Base-by-base conservation (phyloP, 2,113 vertebrate species). In the Astatoreochromis straeleni region DNA sequence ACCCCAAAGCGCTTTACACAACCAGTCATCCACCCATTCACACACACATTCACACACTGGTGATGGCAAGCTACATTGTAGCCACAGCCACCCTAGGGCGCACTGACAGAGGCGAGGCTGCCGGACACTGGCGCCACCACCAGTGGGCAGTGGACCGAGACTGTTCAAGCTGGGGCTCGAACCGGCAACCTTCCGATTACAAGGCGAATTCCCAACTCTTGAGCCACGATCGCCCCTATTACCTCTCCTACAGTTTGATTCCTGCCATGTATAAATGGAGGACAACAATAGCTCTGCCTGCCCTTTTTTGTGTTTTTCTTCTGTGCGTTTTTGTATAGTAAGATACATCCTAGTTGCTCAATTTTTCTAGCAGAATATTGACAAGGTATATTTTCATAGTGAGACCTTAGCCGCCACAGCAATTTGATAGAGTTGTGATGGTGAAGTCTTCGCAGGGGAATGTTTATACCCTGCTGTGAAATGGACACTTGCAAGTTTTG, bases 351-450 rank as follows among this genome's bases (percentile, higher is more conserved):
- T 53, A 53, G 51, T 53, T 21, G 9, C 9, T 53, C 5, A 54
- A 1, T n/a, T 54, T 54, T 54, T 54, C n/a, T 21, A 54, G 9
- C 9, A 54, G 51, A 54, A 54, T 54, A 1, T 2, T 0, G 51
- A 54, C 51, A 54, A 1, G n/a, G n/a, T 4, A 12, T 21, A 54
- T 21, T 54, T 54, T 54, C 1, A 54, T 7, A 54, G n/a, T 54
- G 51, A 54, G 51, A 54, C n/a, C 9, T 54, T 21, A 4, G 8
- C n/a, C 51, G 1, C 51, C 51, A 54, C 0, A 0, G 51, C 9
- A 10, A 54, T 54, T 54, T 54, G 51, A 54, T 54, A 53, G 51
- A 53, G 19, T 53, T 53, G 51, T 21, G 51, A 54, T 54, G 51
- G 49, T 0, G 9, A 53, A 53, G 51, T 53, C 51, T 10, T n/a